Evolutionary conservation across 2,797 vertebrate genomes (phyloP).

Genomic region (Xiphorhynchus erythropygius): DNA sequence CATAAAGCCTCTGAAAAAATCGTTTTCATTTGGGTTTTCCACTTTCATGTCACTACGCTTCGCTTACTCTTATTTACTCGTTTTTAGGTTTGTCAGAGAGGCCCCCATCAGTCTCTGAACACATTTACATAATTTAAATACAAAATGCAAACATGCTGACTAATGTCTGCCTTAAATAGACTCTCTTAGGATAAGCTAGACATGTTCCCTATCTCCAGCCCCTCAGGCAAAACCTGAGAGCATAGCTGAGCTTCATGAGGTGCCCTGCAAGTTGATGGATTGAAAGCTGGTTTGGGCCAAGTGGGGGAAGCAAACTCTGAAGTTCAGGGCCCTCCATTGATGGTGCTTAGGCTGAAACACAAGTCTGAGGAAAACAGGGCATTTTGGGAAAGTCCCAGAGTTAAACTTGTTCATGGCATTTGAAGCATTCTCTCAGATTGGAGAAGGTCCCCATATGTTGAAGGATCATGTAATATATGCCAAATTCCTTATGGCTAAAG

Average conservation of each 20-base stretch:
- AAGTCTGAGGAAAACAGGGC: neutral
- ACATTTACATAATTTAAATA: constrained; percentile 72
- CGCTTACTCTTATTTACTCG: neutral
- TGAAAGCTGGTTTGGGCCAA: neutral
- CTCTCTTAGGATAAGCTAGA: constrained; percentile 64
- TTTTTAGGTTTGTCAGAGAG: constrained; percentile 16
- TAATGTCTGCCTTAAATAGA: constrained; percentile 69
- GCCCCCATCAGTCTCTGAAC: constrained; percentile 31
- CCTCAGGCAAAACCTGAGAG: constrained; percentile 56
- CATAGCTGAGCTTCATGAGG: neutral
- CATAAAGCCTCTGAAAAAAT: neutral
- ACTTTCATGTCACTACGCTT: neutral
- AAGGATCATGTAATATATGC: neutral
- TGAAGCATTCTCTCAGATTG: neutral
- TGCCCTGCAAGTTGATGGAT: neutral
- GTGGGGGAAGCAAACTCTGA: neutral
- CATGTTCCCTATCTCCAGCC: constrained; percentile 45
- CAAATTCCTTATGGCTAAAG: neutral
- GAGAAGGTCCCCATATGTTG: neutral
- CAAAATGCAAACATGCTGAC: constrained; percentile 73
- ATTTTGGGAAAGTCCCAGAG: neutral
- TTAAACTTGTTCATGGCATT: neutral
- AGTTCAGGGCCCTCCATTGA: neutral
- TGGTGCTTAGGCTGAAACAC: neutral
- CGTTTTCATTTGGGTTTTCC: neutral